Conservation (phyloP, 2,888 invertebrate genomes). For the Bhutanitis thaidina region DNA sequence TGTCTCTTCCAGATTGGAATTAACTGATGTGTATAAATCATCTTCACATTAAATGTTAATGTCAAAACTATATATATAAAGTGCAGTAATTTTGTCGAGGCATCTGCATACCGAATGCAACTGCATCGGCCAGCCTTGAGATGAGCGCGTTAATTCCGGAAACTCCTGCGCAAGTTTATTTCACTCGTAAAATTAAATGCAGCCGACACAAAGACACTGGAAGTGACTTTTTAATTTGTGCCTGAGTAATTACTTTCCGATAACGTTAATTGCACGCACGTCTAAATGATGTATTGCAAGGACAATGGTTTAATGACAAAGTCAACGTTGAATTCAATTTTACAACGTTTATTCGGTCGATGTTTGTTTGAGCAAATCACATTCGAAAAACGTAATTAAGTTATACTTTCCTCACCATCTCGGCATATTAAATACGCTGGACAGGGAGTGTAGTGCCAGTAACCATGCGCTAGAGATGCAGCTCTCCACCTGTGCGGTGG, state of each 20-base stretch:
- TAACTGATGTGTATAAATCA: no score
- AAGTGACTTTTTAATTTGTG: conserved; percentile 27
- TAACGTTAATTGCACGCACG: conserved; percentile 12
- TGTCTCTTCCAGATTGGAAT: no score
- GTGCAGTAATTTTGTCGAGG: conserved; percentile 18
- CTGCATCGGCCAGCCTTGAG: conserved; percentile 22
- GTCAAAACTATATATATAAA: not conserved
- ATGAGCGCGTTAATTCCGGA: conserved; percentile 46
- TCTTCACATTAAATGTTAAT: no score
- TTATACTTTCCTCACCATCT: no score
- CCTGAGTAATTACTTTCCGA: conserved; percentile 11
- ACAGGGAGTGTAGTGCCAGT: no score
- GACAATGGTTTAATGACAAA: not conserved
- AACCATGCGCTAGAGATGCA: no score
- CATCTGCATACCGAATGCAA: conserved; percentile 21
- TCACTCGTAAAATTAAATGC: conserved; percentile 52
- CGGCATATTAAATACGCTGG: no score
- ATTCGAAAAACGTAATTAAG: no score
- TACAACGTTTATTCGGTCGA: not conserved
- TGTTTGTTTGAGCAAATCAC: no score
- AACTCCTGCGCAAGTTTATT: conserved; percentile 51
- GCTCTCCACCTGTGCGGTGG: no score
- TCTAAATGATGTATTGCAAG: conserved; percentile 3
- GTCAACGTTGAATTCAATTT: conserved; percentile 1
- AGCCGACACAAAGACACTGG: conserved; percentile 28